phyloP scores from a whole-genome alignment of 2,113 vertebrate genomes.

The Onychorhynchus coronatus region DNA sequence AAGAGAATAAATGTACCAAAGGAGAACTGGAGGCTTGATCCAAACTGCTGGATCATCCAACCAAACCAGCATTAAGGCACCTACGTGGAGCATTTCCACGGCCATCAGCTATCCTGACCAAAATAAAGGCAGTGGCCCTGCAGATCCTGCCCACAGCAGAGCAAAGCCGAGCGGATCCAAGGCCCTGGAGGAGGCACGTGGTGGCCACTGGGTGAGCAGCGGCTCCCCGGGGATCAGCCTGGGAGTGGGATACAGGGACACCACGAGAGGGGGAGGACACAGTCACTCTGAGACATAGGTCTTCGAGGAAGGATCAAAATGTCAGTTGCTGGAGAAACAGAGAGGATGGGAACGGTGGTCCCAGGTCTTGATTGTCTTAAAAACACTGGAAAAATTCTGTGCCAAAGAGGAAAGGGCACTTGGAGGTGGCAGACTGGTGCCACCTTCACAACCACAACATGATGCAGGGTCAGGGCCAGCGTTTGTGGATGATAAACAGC shows the following conservation, averaged over 20 bases:
- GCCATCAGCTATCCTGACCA: neutral
- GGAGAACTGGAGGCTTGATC: neutral
- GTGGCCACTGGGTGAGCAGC: neutral
- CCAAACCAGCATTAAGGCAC: neutral
- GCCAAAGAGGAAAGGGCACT: neutral
- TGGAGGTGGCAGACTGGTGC: too few species aligned
- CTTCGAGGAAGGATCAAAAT: neutral
- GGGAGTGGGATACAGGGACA: neutral
- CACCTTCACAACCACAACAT: neutral
- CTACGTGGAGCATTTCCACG: neutral
- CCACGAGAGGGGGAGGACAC: neutral
- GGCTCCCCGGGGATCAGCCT: rapidly evolving
- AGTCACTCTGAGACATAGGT: rapidly evolving
- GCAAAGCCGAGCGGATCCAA: neutral
- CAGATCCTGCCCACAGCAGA: rapidly evolving
- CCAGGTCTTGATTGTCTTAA: neutral
- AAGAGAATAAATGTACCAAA: neutral
- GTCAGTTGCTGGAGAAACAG: neutral
- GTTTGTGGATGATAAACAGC: neutral
- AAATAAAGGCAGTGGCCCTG: neutral
- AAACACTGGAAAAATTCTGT: neutral
- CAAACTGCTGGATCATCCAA: neutral
- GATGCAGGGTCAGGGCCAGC: neutral
- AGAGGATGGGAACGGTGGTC: neutral
- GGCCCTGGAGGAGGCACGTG: neutral